Conservation (phyloP, 2,113 vertebrate genomes). For the Pterophyllum scalare region DNA sequence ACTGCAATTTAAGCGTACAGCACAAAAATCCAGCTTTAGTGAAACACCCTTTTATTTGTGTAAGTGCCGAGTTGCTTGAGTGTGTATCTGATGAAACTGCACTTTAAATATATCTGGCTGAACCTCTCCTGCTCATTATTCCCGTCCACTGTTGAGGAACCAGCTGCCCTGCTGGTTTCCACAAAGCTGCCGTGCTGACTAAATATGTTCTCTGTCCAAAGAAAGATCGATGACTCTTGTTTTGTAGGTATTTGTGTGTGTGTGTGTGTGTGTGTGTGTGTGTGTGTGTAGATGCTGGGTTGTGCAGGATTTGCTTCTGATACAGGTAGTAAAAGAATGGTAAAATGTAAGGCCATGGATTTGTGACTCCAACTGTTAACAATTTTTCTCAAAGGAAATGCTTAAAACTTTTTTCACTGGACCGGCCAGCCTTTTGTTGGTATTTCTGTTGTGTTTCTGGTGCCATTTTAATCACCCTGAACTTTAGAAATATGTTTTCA, state of each 20-base stretch:
- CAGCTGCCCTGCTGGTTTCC: slow-evolving; percentile 15
- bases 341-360: slow-evolving; percentile 12
- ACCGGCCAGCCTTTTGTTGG: neutral
- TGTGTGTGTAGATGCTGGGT: neutral
- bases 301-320: neutral
- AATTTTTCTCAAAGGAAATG: neutral
- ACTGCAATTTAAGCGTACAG: neutral
- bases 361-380: neutral
- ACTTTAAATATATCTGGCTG: slow-evolving; percentile 25
- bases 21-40: neutral
- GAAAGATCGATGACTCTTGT: slow-evolving; percentile 48
- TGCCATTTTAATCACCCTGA: neutral
- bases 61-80: neutral
- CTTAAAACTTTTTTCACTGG: neutral
- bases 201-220: slow-evolving; percentile 48
- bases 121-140: slow-evolving; percentile 51
- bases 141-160: slow-evolving; percentile 35
- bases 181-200: slow-evolving; percentile 53
- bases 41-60: slow-evolving; percentile 23
- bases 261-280: slow-evolving; percentile 15
- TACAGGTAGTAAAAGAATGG: slow-evolving; percentile 7
- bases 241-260: slow-evolving; percentile 25
- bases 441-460: neutral
- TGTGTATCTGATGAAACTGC: slow-evolving; percentile 37
- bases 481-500: neutral